These are phyloP conservation scores for Corbicula japonica DNA, from an alignment of 2,888 invertebrate species.

Conservation along the genomic window DNA sequence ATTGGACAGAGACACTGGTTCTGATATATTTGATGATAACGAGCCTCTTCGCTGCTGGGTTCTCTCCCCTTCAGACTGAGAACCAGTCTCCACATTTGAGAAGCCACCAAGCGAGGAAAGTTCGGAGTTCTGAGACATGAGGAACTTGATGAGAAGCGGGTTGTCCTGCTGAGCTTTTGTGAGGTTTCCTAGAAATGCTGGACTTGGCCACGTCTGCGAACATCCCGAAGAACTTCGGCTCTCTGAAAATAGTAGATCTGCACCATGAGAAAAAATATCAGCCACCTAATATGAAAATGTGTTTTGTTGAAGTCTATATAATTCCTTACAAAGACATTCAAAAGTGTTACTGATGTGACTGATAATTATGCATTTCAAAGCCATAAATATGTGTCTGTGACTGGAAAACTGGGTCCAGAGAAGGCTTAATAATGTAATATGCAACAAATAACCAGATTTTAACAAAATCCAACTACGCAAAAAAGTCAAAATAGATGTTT, in stretches of 20 bases:
- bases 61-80: slow-evolving; percentile 55
- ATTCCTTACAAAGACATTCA: no score
- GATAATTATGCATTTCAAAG: no score
- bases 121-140: slow-evolving; percentile 62
- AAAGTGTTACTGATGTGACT: no score
- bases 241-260: slow-evolving; percentile 56
- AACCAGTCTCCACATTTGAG: slow-evolving; percentile 66
- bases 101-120: slow-evolving; percentile 62
- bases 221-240: slow-evolving; percentile 58
- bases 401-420: no score
- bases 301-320: no score
- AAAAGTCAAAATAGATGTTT: no score
- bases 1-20: slow-evolving; percentile 16
- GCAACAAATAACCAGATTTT: no score
- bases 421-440: no score
- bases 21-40: slow-evolving; percentile 48
- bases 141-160: slow-evolving; percentile 57
- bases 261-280: not conserved
- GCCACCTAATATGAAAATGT: no score
- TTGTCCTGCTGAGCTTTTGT: slow-evolving; percentile 39
- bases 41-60: slow-evolving; percentile 47
- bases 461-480: no score
- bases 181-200: slow-evolving; percentile 21
- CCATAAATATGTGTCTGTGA: no score
- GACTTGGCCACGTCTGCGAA: slow-evolving; percentile 32